Percentiles rank a stretch among this genome's conserved stretches.
Evolutionary conservation across 2,113 vertebrate genomes (phyloP).

Genomic region (Scatophagus argus): DNA sequence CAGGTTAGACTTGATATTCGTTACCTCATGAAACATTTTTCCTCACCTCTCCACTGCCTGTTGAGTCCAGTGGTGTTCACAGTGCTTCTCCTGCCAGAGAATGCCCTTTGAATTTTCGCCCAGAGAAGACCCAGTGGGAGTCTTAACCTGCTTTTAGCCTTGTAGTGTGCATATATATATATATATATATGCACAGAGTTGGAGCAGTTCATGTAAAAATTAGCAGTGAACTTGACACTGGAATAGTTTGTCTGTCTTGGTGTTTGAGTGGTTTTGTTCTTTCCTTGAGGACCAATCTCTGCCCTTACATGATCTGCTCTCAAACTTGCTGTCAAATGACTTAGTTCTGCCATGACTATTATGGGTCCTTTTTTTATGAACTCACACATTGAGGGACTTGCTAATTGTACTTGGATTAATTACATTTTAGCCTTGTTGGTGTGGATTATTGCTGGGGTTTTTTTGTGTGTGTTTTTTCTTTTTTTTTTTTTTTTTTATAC

Average conservation of each 20-base stretch:
- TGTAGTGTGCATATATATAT: too few species aligned
- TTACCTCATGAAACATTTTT: neutral
- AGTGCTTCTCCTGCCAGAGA: slow-evolving; percentile 60
- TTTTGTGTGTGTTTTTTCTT: too few species aligned
- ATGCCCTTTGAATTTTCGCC: slow-evolving; percentile 29
- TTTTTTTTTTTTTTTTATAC: slow-evolving; percentile 56
- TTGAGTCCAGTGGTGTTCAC: neutral
- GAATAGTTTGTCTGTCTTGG: slow-evolving; percentile 43
- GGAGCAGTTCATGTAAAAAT: slow-evolving; percentile 20
- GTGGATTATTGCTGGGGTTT: slow-evolving; percentile 58
- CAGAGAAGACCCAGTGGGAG: neutral
- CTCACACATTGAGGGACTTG: slow-evolving; percentile 20
- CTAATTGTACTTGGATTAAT: slow-evolving; percentile 39
- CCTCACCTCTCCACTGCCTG: neutral
- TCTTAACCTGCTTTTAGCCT: slow-evolving; percentile 36
- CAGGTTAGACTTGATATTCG: slow-evolving; percentile 14
- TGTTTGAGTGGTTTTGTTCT: slow-evolving; percentile 51
- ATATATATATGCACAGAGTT: too few species aligned
- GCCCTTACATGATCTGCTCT: slow-evolving; percentile 24
- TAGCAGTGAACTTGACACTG: slow-evolving; percentile 18
- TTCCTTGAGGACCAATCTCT: slow-evolving; percentile 58
- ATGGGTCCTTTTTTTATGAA: neutral
- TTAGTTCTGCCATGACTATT: slow-evolving; percentile 8
- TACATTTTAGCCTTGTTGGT: slow-evolving; percentile 55
- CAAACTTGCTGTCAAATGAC: neutral